phyloP scores from a whole-genome alignment of 2,888 invertebrate species.

The Zele albiditarsus region DNA sequence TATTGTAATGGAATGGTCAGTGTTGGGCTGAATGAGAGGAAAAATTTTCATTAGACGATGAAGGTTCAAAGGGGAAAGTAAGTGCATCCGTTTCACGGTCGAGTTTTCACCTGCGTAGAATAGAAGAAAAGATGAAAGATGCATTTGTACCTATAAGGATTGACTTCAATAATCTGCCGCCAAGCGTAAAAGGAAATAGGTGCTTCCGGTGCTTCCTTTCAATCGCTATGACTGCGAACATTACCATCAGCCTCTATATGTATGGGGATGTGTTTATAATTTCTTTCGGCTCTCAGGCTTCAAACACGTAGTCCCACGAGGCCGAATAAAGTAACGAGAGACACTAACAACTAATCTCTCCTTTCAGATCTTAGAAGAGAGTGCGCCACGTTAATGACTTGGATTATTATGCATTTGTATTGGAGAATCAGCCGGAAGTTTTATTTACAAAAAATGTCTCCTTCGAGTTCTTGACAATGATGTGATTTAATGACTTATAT shows the following conservation, averaged over 20 bases:
- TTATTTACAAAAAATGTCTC: background rate
- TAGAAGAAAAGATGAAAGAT: conserved; percentile 1
- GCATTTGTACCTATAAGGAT: conserved; percentile 1
- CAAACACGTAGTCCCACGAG: background rate
- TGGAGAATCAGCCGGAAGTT: background rate
- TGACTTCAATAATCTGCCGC: conserved; percentile 10
- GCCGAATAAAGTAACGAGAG: background rate
- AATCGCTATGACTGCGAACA: conserved; percentile 31
- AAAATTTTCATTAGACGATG: background rate
- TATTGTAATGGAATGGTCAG: background rate
- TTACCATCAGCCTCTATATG: background rate
- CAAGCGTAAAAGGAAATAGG: conserved; percentile 43
- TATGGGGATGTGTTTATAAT: background rate
- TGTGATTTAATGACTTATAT: background rate
- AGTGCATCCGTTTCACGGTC: conserved; percentile 13
- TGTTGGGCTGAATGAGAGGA: background rate
- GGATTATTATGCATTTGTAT: background rate
- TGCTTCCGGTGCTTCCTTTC: conserved; percentile 45
- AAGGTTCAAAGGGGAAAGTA: conserved; percentile 7
- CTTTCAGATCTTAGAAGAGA: background rate
- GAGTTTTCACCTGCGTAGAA: conserved; percentile 14
- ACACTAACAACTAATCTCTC: background rate
- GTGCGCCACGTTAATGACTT: background rate
- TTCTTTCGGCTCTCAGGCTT: conserved; percentile 10
- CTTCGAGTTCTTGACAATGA: background rate